phyloP scores from a whole-genome alignment of 2,113 vertebrate genomes.

The Reinhardtius hippoglossoides region DNA sequence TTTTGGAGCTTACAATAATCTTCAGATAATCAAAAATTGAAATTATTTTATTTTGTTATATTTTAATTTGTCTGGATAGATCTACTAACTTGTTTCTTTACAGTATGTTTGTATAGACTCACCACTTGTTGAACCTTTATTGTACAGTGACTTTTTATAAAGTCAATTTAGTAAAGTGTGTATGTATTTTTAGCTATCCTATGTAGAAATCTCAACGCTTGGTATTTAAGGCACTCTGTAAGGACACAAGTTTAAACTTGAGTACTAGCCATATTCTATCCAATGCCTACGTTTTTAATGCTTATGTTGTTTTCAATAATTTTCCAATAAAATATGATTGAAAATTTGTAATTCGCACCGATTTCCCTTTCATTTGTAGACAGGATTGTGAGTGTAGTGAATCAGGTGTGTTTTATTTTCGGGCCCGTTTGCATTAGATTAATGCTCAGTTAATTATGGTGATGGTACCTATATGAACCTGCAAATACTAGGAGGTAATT shows the following conservation, averaged over 20 bases:
- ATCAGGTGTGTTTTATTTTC: no score
- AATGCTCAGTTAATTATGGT: background rate
- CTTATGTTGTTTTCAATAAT: conserved; percentile 77
- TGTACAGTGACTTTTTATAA: conserved; percentile 81
- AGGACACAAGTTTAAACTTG: conserved; percentile 71
- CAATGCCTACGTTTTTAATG: conserved; percentile 78
- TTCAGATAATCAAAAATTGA: conserved; percentile 60
- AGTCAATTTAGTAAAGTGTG: conserved; percentile 77
- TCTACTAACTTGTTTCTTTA: conserved; percentile 73
- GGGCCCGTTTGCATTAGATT: background rate
- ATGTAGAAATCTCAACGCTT: conserved; percentile 76
- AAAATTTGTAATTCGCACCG: conserved; percentile 37
- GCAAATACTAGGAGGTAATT: background rate
- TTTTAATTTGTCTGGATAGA: conserved; percentile 72
- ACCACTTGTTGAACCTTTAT: conserved; percentile 76
- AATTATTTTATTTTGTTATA: conserved; percentile 75
- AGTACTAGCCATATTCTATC: conserved; percentile 81
- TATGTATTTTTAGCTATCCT: conserved; percentile 79
- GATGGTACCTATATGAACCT: background rate
- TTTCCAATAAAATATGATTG: conserved; percentile 75
- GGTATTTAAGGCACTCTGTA: conserved; percentile 77
- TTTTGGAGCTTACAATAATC: conserved; percentile 53
- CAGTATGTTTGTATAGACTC: conserved; percentile 77
- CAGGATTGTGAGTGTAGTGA: no score
- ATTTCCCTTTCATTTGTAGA: background rate